These are phyloP conservation scores for Mirza zaza DNA, from an alignment of 2,113 vertebrate species.

Conservation along the genomic window DNA sequence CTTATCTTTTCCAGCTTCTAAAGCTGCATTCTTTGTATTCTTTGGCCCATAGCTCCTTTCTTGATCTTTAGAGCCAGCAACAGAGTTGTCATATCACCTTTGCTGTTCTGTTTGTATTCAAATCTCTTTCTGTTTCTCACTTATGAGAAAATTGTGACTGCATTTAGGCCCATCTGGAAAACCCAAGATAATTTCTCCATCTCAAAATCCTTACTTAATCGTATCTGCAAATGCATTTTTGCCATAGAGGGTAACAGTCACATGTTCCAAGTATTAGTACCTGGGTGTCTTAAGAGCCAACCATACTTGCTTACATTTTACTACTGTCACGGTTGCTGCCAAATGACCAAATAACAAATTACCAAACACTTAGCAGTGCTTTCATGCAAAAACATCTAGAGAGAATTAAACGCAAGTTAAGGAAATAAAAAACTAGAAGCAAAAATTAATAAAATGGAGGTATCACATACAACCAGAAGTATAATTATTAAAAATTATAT, in stretches of 20 bases:
- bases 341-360: neutral
- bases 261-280: neutral
- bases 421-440: neutral
- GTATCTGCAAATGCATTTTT: neutral
- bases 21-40: neutral
- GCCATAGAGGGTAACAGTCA: neutral
- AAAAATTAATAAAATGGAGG: neutral
- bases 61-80: neutral
- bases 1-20: neutral
- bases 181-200: neutral
- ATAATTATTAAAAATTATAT: neutral
- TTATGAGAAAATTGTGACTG: neutral
- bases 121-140: neutral
- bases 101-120: neutral
- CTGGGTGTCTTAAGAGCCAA: neutral
- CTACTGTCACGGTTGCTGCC: neutral
- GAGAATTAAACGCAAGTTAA: neutral
- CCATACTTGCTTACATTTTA: neutral
- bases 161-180: neutral
- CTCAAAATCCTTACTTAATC: neutral
- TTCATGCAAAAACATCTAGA: neutral
- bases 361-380: neutral
- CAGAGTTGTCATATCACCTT: neutral
- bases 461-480: neutral
- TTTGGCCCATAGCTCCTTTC: neutral